These are phyloP conservation scores for Heliothis peltigera DNA, from an alignment of 2,888 invertebrate genomes.

Conservation along the genomic window DNA sequence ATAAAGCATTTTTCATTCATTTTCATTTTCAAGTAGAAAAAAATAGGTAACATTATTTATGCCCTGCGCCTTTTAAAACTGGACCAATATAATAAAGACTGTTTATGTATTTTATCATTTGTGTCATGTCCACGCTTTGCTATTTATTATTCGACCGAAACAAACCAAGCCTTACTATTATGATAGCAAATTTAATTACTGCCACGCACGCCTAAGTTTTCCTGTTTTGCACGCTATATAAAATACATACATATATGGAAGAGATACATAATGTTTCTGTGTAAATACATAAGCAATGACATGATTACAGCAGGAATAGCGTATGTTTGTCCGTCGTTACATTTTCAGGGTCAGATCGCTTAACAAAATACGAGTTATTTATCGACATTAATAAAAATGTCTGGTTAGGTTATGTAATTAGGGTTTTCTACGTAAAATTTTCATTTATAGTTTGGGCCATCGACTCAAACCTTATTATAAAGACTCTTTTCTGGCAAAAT, in stretches of 20 bases:
- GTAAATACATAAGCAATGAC: background rate
- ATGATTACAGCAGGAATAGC: background rate
- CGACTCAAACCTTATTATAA: too few relatives aligned
- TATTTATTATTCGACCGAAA: background rate
- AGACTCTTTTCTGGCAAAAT: too few relatives aligned
- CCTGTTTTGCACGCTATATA: slow-evolving; percentile 32
- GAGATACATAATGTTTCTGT: background rate
- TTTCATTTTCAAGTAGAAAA: too few relatives aligned
- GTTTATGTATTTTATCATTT: too few relatives aligned
- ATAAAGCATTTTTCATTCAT: too few relatives aligned
- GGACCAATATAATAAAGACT: background rate
- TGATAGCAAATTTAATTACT: slow-evolving; percentile 46
- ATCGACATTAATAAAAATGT: too few relatives aligned
- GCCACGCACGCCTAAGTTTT: slow-evolving; percentile 45
- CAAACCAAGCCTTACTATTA: slow-evolving; percentile 43
- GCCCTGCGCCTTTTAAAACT: too few relatives aligned
- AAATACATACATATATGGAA: background rate
- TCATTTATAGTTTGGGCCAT: too few relatives aligned
- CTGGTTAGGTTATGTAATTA: too few relatives aligned
- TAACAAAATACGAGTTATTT: background rate
- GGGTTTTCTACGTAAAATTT: too few relatives aligned
- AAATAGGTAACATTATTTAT: too few relatives aligned
- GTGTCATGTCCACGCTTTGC: background rate
- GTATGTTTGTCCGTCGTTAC: background rate
- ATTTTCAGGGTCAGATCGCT: slow-evolving; percentile 1